Conservation (phyloP, 35 echinoderm and acorn worm genomes). For the Acanthaster planci region DNA sequence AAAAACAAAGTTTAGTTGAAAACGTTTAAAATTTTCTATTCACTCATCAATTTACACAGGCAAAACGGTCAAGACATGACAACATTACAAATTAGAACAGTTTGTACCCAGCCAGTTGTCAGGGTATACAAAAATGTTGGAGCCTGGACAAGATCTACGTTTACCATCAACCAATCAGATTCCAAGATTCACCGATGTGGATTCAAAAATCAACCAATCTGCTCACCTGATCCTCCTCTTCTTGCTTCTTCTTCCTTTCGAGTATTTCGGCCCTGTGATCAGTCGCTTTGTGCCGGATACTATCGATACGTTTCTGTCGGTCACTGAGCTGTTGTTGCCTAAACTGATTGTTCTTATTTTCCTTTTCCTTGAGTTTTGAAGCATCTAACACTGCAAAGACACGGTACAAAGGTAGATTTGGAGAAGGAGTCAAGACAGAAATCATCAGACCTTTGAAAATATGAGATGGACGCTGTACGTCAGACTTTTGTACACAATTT, state of each 20-base stretch:
- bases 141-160: not conserved
- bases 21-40: too few relatives aligned
- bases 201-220: not conserved
- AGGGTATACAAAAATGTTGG: not conserved
- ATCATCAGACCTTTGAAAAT: too few relatives aligned
- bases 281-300: conserved; percentile 23
- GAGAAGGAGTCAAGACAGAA: too few relatives aligned
- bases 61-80: too few relatives aligned
- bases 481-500: too few relatives aligned
- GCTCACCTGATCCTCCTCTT: conserved; percentile 42
- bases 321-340: conserved; percentile 3
- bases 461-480: too few relatives aligned
- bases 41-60: too few relatives aligned
- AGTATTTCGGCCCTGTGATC: conserved; percentile 46
- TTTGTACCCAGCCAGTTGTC: not conserved
- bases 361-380: conserved; percentile 46
- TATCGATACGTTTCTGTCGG: conserved; percentile 35
- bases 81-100: not conserved
- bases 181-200: not conserved
- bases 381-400: conserved; percentile 59
- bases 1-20: too few relatives aligned
- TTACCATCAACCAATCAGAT: not conserved
- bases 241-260: conserved; percentile 47
- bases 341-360: conserved; percentile 21
- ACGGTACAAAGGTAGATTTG: too few relatives aligned